Conservation (phyloP, 2,797 vertebrate genomes). For the Scleropages formosus region DNA sequence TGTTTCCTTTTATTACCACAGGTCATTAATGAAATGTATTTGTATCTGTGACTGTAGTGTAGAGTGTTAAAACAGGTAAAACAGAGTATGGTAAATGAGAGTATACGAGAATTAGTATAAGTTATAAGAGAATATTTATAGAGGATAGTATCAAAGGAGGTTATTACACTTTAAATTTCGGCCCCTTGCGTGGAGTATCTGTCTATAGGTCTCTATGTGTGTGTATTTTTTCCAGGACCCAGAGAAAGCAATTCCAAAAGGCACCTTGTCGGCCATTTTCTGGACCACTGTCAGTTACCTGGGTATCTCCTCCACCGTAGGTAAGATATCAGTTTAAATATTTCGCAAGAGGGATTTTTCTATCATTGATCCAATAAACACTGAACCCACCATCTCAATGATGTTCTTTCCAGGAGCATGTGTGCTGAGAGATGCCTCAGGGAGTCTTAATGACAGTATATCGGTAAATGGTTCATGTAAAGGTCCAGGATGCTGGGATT, state of each 20-base stretch:
- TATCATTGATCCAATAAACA: background rate
- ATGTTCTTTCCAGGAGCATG: conserved; percentile 54
- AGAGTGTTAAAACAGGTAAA: no score
- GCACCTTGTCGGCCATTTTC: conserved; percentile 67
- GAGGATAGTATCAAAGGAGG: background rate
- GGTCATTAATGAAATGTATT: no score
- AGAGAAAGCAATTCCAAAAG: conserved; percentile 66
- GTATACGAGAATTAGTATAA: no score
- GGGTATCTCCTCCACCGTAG: conserved; percentile 59
- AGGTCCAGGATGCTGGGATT: conserved; percentile 69
- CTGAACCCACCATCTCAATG: background rate
- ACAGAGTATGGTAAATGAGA: no score
- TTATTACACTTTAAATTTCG: background rate
- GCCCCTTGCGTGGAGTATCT: background rate
- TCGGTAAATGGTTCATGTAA: conserved; percentile 53
- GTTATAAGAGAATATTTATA: background rate
- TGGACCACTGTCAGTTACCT: conserved; percentile 66
- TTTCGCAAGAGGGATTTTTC: background rate
- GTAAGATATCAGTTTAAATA: conserved; percentile 41
- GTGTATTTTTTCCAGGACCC: conserved; percentile 57
- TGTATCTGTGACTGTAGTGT: no score
- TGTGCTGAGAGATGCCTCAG: conserved; percentile 65
- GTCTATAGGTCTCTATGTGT: background rate
- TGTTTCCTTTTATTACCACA: no score
- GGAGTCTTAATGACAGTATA: conserved; percentile 57